Percentiles rank a stretch among this genome's conserved stretches.
phyloP scores from a whole-genome alignment of 1,140 invertebrate species.

The Euwallacea similis region DNA sequence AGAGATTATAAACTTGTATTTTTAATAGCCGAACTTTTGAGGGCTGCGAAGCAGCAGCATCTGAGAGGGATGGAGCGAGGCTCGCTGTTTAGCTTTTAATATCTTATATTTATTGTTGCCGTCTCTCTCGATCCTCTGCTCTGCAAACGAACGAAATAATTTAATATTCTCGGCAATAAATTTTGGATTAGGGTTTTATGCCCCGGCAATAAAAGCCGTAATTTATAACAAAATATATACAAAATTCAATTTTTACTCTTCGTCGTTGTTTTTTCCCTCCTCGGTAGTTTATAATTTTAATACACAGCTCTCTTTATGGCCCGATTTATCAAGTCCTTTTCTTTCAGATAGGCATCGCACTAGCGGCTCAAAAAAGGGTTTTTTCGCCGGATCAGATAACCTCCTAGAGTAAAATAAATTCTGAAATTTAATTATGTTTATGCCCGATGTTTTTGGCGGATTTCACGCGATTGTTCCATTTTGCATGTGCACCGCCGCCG shows the following conservation, averaged over 20 bases:
- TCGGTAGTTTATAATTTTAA: conserved; percentile 37
- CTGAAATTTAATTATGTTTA: conserved; percentile 38
- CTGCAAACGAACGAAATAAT: conserved; percentile 51
- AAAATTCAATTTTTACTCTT: conserved; percentile 45
- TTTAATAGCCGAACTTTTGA: conserved; percentile 50
- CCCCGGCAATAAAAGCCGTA: conserved; percentile 52
- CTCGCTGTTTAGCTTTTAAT: conserved; percentile 10
- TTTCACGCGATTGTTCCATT: conserved; percentile 39
- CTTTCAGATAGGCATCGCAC: no score
- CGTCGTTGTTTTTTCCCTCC: conserved; percentile 30
- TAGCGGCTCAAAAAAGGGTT: no score
- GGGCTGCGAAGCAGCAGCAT: neutral
- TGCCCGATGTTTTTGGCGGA: conserved; percentile 34
- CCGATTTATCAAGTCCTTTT: neutral
- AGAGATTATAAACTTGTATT: conserved; percentile 52
- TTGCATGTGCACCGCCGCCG: conserved; percentile 31
- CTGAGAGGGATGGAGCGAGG: conserved; percentile 4
- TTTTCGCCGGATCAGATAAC: conserved; percentile 27
- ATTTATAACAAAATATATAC: conserved; percentile 54
- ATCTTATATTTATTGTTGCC: conserved; percentile 43
- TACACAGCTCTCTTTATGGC: conserved; percentile 8
- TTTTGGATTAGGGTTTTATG: conserved; percentile 53
- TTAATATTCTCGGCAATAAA: conserved; percentile 54
- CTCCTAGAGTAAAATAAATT: conserved; percentile 31
- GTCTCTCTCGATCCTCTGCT: conserved; percentile 14